Base-by-base conservation (phyloP, 2,113 vertebrate species). In the Mobula hypostoma region DNA sequence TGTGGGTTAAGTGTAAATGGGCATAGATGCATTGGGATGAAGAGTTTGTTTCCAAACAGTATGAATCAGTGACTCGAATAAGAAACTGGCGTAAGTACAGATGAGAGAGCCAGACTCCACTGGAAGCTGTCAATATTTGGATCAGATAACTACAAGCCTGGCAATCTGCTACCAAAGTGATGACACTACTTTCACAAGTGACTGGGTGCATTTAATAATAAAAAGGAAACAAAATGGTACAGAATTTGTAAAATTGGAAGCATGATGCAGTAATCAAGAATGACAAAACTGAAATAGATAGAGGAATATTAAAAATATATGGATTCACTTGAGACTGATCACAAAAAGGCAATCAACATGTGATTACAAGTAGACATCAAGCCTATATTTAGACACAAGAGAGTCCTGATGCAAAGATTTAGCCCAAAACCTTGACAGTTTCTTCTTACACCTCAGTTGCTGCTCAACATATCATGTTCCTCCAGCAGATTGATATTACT, bases 51-150 rank as follows among this genome's bases (percentile, higher is more conserved):
- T 74, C 72, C 21, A 24, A 4, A 24, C 19, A 74, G 15, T 74
- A 24, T 74, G 72, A 74, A 74, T 74, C 72, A 1, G 19, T 19
- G 70, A 72, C 70, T 24, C 72, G 5, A 24, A 66, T 68, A n/a
- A 36, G 58, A 90, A 90, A 19, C 63, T 68, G 85, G 58, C 85
- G 32, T 32, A 14, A 88, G 12, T n/a, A 56, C 83, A 63, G 15
- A 88, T 5, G 19, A 88, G 27, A 56, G 27, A 88, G 58, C 56
- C 83, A 88, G 24, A n/a, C 58, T 63, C 58, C 27, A 88, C 61
- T 88, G 61, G 83, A 29, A 88, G 56, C 83, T 88, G 56, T 88
- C 83, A 88, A n/a, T 88, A 88, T 63, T 88, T 88, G 58, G 58
- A 88, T 27, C 9, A 61, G 63, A 27, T 63, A 90, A 90, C 7